phyloP scores from a whole-genome alignment of 64 coral and sea anemone genomes.

The Trachythela sp. region DNA sequence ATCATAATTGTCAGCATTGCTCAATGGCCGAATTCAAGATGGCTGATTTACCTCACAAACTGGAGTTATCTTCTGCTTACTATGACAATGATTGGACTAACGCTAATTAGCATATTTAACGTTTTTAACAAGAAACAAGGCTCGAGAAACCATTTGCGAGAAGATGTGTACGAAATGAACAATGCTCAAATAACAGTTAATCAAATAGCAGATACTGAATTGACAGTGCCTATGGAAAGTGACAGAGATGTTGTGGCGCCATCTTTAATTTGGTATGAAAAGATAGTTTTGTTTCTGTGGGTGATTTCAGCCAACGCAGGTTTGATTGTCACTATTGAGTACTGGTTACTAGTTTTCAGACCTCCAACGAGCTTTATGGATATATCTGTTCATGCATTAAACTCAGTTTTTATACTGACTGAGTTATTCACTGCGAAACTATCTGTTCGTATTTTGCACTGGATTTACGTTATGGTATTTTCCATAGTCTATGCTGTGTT shows the following conservation, averaged over 20 bases:
- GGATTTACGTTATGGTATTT: neutral
- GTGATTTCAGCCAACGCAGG: neutral
- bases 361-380: slow-evolving; percentile 4
- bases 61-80: neutral
- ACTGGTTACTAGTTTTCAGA: neutral
- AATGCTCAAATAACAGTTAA: neutral
- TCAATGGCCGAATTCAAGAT: neutral
- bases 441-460: neutral
- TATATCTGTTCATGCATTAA: slow-evolving; percentile 14
- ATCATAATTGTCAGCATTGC: neutral
- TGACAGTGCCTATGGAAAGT: neutral
- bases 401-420: neutral
- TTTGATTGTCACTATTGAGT: neutral
- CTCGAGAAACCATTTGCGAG: neutral
- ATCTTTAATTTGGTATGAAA: neutral
- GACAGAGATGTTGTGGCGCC: neutral
- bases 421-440: neutral
- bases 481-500: neutral
- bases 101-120: neutral
- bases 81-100: neutral
- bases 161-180: neutral
- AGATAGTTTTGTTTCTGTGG: neutral
- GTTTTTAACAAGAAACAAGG: neutral
- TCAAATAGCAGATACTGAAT: neutral
- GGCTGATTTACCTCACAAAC: slow-evolving; percentile 2